These are phyloP conservation scores for Proisotoma minuta DNA, from an alignment of 2,888 invertebrate species.

Conservation along the genomic window DNA sequence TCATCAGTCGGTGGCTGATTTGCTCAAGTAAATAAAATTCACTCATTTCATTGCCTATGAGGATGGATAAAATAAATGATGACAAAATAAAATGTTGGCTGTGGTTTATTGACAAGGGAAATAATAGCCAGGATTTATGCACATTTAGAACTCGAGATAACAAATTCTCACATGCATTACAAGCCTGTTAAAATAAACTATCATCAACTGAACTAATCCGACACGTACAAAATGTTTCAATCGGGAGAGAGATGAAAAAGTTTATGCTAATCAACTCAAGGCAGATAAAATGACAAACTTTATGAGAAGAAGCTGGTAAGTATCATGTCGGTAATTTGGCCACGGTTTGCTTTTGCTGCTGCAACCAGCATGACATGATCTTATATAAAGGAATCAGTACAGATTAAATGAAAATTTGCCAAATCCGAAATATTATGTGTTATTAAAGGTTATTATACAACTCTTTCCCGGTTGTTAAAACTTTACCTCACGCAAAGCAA, in stretches of 20 bases:
- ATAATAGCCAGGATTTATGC: constrained; percentile 13
- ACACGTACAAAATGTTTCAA: not conserved
- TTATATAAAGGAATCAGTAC: not conserved
- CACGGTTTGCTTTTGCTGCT: constrained; percentile 8
- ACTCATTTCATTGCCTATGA: too few relatives aligned
- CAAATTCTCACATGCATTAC: not conserved
- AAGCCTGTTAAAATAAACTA: not conserved
- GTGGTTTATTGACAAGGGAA: not conserved
- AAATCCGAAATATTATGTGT: not conserved
- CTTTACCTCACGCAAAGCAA: not conserved
- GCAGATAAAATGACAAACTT: too few relatives aligned
- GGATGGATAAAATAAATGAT: too few relatives aligned
- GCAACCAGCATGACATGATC: not conserved
- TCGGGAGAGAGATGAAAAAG: not conserved
- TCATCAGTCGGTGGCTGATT: too few relatives aligned
- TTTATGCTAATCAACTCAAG: not conserved
- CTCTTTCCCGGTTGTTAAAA: constrained; percentile 1
- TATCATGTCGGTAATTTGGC: not conserved
- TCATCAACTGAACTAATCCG: not conserved
- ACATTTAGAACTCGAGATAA: not conserved
- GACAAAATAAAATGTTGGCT: too few relatives aligned
- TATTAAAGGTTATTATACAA: constrained; percentile 3
- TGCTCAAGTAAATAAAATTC: too few relatives aligned
- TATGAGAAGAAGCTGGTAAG: too few relatives aligned
- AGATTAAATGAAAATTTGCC: not conserved